Conservation (phyloP, 1,140 invertebrate species). For the Spodoptera litura region DNA sequence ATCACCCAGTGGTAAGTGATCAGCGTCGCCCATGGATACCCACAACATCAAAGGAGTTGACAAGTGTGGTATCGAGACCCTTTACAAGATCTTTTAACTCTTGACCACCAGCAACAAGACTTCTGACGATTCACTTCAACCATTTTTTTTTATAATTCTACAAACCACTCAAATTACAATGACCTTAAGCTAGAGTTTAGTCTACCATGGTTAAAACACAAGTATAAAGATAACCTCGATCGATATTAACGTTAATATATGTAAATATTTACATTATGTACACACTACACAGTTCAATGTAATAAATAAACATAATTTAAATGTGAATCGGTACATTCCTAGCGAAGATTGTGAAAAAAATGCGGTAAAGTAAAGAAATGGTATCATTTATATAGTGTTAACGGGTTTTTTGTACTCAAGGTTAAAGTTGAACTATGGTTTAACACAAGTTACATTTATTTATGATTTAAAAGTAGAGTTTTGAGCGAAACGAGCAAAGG, state of each 20-base stretch:
- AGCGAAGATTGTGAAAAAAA: slow-evolving; percentile 18
- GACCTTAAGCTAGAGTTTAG: not conserved
- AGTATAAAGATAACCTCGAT: slow-evolving; percentile 22
- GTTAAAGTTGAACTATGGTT: no score
- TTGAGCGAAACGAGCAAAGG: no score
- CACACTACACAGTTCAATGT: slow-evolving; percentile 15
- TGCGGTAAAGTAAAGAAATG: not conserved
- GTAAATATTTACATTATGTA: slow-evolving; percentile 15
- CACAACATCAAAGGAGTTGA: no score
- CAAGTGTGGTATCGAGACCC: no score
- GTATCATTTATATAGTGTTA: not conserved
- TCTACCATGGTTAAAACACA: slow-evolving; percentile 3
- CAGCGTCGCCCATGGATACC: no score
- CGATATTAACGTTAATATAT: slow-evolving; percentile 4
- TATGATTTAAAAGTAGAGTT: no score
- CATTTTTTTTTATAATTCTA: no score
- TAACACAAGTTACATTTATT: no score
- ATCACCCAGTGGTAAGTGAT: no score
- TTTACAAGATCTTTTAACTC: not conserved
- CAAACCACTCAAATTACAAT: not conserved
- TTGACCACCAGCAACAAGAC: no score
- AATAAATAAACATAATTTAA: slow-evolving; percentile 22
- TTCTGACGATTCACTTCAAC: no score
- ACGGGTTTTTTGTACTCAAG: no score
- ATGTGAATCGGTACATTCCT: slow-evolving; percentile 1